These are phyloP conservation scores for Ophioninae sp. DNA, from an alignment of 2,888 invertebrate genomes.

Conservation along the genomic window DNA sequence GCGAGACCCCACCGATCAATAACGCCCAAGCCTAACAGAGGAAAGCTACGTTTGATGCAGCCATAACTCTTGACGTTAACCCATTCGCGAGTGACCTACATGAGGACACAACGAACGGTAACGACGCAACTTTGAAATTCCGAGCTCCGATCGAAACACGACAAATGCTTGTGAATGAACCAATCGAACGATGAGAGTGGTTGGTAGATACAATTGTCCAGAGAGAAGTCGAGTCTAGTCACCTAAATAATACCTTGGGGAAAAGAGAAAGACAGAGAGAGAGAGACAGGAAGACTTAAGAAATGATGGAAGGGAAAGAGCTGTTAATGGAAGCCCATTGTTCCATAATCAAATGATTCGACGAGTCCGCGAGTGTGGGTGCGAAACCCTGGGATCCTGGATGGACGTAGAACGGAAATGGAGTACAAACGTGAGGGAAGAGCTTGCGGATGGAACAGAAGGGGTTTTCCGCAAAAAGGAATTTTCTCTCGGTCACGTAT, in stretches of 20 bases:
- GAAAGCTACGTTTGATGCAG: neutral
- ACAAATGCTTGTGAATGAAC: neutral
- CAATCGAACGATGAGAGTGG: neutral
- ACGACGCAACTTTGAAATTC: neutral
- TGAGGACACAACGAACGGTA: neutral
- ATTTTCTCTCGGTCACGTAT: neutral
- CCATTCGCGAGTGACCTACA: neutral
- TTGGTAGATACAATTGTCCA: neutral
- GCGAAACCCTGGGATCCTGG: slow-evolving; percentile 24
- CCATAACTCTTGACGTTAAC: neutral
- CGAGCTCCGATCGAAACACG: neutral
- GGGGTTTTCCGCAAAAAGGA: neutral
- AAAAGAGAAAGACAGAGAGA: slow-evolving; percentile 55
- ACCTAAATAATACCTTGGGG: slow-evolving; percentile 74
- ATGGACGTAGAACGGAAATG: slow-evolving; percentile 16
- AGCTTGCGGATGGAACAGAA: neutral
- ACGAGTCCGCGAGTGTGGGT: slow-evolving; percentile 71
- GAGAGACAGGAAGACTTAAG: slow-evolving; percentile 59
- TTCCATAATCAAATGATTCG: slow-evolving; percentile 81
- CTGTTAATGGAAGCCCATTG: slow-evolving; percentile 81
- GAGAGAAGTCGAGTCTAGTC: slow-evolving; percentile 63
- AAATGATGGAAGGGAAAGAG: slow-evolving; percentile 66
- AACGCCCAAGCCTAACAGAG: neutral
- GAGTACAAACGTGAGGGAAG: slow-evolving; percentile 52
- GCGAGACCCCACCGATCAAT: neutral